A percentile compares a stretch with the other conserved stretches of the same genome.
Evolutionary conservation across 2,113 vertebrate genomes (phyloP).

Genomic region (Sander vitreus): DNA sequence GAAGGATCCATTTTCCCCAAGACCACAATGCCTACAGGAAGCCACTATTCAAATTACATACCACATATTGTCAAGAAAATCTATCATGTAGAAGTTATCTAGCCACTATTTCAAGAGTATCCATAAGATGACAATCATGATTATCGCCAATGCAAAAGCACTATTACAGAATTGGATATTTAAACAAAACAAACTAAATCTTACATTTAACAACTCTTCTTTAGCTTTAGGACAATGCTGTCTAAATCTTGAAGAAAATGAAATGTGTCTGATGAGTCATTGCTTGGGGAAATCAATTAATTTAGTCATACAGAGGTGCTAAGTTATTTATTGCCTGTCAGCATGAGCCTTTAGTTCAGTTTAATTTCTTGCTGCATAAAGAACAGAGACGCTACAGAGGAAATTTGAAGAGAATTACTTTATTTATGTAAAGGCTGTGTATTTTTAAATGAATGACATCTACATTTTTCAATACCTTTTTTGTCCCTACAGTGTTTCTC

Average conservation of each 20-base stretch:
- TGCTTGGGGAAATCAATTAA: constrained; percentile 90
- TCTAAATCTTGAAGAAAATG: constrained; percentile 85
- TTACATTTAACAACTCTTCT: constrained; percentile 75
- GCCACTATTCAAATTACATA: neutral
- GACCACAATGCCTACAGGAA: neutral
- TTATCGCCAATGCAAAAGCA: constrained; percentile 17
- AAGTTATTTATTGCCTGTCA: constrained; percentile 94
- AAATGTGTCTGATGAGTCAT: constrained; percentile 89
- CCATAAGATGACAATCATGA: constrained; percentile 7
- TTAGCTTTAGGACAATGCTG: constrained; percentile 75
- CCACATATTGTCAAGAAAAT: neutral
- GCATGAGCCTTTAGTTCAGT: constrained; percentile 88
- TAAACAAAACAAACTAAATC: constrained; percentile 52
- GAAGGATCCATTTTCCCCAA: constrained; percentile 10
- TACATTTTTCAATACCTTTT: constrained; percentile 10
- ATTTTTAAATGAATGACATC: constrained; percentile 11
- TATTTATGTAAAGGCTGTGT: constrained; percentile 51
- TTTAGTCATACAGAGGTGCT: constrained; percentile 87
- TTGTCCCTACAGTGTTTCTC: neutral
- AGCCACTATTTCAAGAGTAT: neutral
- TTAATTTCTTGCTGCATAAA: constrained; percentile 85
- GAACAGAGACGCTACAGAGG: constrained; percentile 31
- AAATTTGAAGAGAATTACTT: constrained; percentile 50
- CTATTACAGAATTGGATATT: constrained; percentile 22
- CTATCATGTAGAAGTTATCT: neutral